Evolutionary conservation across 2,113 vertebrate species (phyloP).

Genomic region (Chelonoidis abingdonii): DNA sequence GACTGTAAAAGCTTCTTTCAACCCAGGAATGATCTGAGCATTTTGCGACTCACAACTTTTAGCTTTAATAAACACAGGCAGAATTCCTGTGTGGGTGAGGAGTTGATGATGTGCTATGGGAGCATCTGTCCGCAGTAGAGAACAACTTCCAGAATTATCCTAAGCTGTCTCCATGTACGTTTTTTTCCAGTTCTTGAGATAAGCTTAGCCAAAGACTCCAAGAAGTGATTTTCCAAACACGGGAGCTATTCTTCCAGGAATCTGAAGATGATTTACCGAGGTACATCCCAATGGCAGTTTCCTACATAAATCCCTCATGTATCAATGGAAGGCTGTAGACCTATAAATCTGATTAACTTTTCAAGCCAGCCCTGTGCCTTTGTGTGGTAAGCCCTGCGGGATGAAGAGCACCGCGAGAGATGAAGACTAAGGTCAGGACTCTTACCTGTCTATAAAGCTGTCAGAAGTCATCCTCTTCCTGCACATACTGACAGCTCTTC

Average conservation of each 20-base stretch:
- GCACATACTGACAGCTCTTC: neutral
- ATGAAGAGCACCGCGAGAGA: fast-evolving
- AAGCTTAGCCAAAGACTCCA: fast-evolving
- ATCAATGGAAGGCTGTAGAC: fast-evolving
- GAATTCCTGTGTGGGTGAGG: fast-evolving
- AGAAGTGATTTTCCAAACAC: fast-evolving
- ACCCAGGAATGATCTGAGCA: neutral
- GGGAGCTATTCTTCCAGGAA: neutral
- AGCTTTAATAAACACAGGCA: neutral
- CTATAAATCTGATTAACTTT: fast-evolving
- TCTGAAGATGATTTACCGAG: no score
- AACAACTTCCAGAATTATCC: fast-evolving
- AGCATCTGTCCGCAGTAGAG: fast-evolving
- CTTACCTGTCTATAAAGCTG: fast-evolving
- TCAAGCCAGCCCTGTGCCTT: fast-evolving
- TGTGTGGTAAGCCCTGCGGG: fast-evolving
- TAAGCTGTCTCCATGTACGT: fast-evolving
- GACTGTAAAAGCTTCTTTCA: neutral
- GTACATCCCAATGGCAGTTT: neutral
- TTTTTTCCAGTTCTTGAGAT: fast-evolving
- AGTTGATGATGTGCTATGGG: fast-evolving
- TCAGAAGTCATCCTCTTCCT: neutral
- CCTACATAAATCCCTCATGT: fast-evolving
- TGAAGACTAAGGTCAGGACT: fast-evolving
- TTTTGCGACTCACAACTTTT: neutral